Conservation (phyloP, 2,797 vertebrate genomes). For the Tauraco hartlaubi region DNA sequence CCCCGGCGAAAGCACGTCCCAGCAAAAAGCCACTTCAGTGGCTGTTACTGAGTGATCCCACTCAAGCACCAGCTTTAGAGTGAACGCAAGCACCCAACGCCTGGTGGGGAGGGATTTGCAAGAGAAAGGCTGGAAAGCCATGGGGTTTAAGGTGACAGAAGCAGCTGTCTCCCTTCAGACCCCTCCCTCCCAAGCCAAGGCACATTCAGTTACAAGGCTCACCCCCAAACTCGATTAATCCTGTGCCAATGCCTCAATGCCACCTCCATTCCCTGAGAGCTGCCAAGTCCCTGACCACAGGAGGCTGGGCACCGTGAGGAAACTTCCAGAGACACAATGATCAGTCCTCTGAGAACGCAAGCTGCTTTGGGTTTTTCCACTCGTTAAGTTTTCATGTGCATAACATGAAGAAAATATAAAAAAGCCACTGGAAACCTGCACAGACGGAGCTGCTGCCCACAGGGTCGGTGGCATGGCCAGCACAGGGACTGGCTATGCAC, state of each 20-base stretch:
- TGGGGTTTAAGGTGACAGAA: neutral
- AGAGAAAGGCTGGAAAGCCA: neutral
- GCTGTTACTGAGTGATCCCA: neutral
- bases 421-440: neutral
- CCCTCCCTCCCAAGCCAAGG: neutral
- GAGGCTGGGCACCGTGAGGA: neutral
- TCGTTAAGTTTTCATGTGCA: neutral
- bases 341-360: neutral
- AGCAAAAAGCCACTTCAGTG: neutral
- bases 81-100: neutral
- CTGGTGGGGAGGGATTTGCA: neutral
- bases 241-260: neutral
- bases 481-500: neutral
- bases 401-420: neutral
- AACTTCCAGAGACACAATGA: neutral
- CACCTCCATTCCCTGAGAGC: neutral
- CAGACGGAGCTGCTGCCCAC: neutral
- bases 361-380: neutral
- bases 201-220: neutral
- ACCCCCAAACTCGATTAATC: neutral
- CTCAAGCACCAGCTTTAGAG: neutral
- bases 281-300: neutral
- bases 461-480: rapidly evolving
- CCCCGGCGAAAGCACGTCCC: rapidly evolving
- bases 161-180: neutral